Base-by-base conservation (phyloP, 1,140 invertebrate species). In the Archivesica marissinica region DNA sequence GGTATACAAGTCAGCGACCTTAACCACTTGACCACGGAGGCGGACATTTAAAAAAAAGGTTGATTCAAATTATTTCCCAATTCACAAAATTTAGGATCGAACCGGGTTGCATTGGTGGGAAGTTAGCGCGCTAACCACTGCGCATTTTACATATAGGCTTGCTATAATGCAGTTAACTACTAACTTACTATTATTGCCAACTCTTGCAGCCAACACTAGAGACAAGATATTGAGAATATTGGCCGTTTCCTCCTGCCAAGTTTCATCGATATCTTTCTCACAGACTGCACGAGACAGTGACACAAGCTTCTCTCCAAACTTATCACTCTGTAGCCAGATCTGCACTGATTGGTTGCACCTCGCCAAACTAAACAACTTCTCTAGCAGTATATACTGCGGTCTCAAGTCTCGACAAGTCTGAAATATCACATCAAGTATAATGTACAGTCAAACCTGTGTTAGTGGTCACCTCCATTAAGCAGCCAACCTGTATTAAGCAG, bases 271-370 rank as follows among this genome's bases (percentile, higher is more conserved):
- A 35, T 86, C 87, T 54, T 87, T 54, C 20, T 87, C 59, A 86
- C 91, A 92, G 30, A 91, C 70, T 11, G 68, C 76, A n/a, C 74
- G 44, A 50, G 87, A 84, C 30, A 90, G 80, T 13, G 70, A 23
- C 9, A 90, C 72, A 0, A 92, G 59, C 79, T 78, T 90, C 13
- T 87, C 78, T 9, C 87, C 89, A 30, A 92, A 87, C 17, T 56
- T 47, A 4, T 72, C 54, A 72, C 89, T 87, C 25, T 86, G 56
- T 33, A 93, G 47, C 91, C 91, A 93, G 13, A 80, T 23, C 13
- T 75, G 50, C 2, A 91, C 83, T 54, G 61, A 23, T 17, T 83
- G 54, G 35, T 61, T 72, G 3, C 59, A 33, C 44, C 76, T 9
- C 2, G 56, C 64, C 2, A 80, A 81, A 1, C 30, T 44, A 70